These are phyloP conservation scores for Melanotaenia nigrans DNA, from an alignment of 2,797 vertebrate genomes.

Conservation along the genomic window DNA sequence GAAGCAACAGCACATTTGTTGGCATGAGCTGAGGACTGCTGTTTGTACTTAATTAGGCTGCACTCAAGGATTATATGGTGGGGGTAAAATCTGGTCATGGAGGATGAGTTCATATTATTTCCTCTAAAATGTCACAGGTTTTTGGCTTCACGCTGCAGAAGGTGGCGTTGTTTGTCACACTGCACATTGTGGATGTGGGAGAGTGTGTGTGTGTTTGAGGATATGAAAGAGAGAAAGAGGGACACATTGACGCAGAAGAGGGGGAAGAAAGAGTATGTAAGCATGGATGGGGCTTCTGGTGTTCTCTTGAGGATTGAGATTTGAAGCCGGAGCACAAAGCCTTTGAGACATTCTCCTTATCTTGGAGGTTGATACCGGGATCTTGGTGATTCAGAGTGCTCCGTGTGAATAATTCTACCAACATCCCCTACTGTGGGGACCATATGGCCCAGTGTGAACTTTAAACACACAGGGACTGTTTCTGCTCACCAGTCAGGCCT, in stretches of 20 bases:
- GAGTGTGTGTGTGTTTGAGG: slow-evolving; percentile 39
- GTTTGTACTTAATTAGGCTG: slow-evolving; percentile 76
- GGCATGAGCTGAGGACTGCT: slow-evolving; percentile 65
- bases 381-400: slow-evolving; percentile 73
- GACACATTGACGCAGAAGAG: slow-evolving; percentile 56
- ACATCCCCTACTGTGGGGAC: slow-evolving; percentile 74
- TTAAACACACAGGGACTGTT: slow-evolving; percentile 74
- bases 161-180: slow-evolving; percentile 77
- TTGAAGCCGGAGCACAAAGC: slow-evolving; percentile 75
- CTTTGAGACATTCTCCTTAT: slow-evolving; percentile 75
- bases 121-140: slow-evolving; percentile 75
- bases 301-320: slow-evolving; percentile 75
- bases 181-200: slow-evolving; percentile 62
- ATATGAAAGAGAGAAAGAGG: slow-evolving; percentile 55
- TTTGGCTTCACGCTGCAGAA: slow-evolving; percentile 72
- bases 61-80: slow-evolving; percentile 64
- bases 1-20: slow-evolving; percentile 62
- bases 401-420: slow-evolving; percentile 77
- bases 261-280: slow-evolving; percentile 62
- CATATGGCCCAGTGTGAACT: slow-evolving; percentile 84
- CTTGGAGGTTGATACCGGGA: slow-evolving; percentile 74
- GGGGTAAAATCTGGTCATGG: slow-evolving; percentile 70
- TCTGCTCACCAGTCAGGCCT: slow-evolving; percentile 64
- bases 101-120: slow-evolving; percentile 72
- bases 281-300: slow-evolving; percentile 67